Percentiles rank a stretch among this genome's conserved stretches.
phyloP scores from a whole-genome alignment of 2,113 vertebrate genomes.

The Burhinus bistriatus region DNA sequence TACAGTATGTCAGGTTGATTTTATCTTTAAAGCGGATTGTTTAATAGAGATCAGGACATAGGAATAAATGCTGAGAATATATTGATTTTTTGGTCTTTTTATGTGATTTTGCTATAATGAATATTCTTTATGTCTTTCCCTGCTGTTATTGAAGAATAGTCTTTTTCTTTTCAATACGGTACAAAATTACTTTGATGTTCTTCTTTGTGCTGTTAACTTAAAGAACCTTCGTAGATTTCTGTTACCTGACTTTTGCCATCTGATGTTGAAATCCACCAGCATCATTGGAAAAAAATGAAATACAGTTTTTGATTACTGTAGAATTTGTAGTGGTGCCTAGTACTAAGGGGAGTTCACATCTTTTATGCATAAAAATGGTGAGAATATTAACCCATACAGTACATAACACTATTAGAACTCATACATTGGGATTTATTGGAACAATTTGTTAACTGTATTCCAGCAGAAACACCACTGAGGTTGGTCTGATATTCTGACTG shows the following conservation, averaged over 20 bases:
- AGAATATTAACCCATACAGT: neutral
- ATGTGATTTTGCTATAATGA: neutral
- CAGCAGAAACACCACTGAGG: rapidly evolving
- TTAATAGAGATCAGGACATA: neutral
- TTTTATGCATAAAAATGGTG: neutral
- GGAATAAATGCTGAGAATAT: neutral
- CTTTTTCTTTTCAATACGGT: neutral
- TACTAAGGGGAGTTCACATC: neutral
- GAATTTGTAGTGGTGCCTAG: neutral
- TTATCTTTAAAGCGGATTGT: neutral
- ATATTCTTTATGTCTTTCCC: neutral
- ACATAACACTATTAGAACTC: rapidly evolving
- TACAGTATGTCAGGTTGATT: neutral
- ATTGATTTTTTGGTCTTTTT: neutral
- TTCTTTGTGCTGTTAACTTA: neutral
- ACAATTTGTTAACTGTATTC: neutral
- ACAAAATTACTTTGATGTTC: neutral
- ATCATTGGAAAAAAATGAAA: neutral
- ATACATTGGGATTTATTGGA: neutral
- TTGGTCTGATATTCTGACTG: neutral
- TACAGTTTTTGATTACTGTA: neutral
- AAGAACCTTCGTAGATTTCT: neutral
- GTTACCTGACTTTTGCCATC: neutral
- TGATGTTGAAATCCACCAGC: neutral
- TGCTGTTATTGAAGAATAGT: neutral